phyloP scores from a whole-genome alignment of 1,140 invertebrate species.

The Zelostemma sp. region DNA sequence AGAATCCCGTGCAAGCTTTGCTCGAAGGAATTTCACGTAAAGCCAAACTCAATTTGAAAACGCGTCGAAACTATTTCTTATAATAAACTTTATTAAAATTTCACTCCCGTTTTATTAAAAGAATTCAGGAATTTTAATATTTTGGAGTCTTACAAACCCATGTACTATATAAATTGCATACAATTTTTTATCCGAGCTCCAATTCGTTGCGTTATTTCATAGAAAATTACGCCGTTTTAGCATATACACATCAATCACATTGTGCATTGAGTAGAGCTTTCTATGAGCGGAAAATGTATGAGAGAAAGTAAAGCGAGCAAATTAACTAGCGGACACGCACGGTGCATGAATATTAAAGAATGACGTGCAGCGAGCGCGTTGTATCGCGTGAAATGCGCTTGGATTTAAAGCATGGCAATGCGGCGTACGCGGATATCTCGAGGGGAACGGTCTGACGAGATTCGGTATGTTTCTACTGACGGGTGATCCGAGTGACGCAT shows the following conservation, averaged over 20 bases:
- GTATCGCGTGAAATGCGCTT: conserved; percentile 25
- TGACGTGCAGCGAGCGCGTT: conserved; percentile 26
- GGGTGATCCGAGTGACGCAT: conserved; percentile 26
- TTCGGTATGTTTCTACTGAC: conserved; percentile 36
- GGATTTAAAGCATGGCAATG: conserved; percentile 19
- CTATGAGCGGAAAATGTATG: conserved; percentile 16
- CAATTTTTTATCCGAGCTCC: too few relatives aligned
- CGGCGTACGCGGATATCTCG: conserved; percentile 27
- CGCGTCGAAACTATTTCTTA: too few relatives aligned
- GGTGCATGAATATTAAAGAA: conserved; percentile 46
- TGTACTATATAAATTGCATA: too few relatives aligned
- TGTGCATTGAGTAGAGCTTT: conserved; percentile 31
- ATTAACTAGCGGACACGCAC: conserved; percentile 37
- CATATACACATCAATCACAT: conserved; percentile 35
- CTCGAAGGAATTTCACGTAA: too few relatives aligned
- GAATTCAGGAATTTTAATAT: too few relatives aligned
- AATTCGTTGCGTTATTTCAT: too few relatives aligned
- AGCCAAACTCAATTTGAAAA: too few relatives aligned
- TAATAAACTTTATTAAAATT: conserved; percentile 13
- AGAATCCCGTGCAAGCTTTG: conserved; percentile 18
- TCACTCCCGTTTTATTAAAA: conserved; percentile 25
- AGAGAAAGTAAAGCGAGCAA: conserved; percentile 35
- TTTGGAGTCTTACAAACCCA: too few relatives aligned
- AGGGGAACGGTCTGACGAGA: conserved; percentile 34
- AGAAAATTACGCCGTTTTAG: too few relatives aligned